Evolutionary conservation across 1,140 invertebrate genomes (phyloP).

Genomic region (Tetranychus cinnabarinus): DNA sequence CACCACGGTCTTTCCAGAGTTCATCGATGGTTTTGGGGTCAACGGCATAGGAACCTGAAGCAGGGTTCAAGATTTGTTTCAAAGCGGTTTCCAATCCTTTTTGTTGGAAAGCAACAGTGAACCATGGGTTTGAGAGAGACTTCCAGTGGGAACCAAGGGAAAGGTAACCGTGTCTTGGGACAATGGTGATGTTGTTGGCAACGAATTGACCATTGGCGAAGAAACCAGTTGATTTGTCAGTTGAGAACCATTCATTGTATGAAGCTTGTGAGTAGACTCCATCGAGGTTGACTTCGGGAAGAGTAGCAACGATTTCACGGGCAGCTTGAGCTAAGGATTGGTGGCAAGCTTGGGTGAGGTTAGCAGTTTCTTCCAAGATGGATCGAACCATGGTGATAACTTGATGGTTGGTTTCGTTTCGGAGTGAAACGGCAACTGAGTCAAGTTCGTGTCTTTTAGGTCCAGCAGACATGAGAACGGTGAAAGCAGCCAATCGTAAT

Average conservation of each 20-base stretch:
- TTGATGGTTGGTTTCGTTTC: constrained; percentile 6
- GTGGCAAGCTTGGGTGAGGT: constrained; percentile 1
- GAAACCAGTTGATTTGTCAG: neutral
- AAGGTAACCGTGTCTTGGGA: constrained; percentile 8
- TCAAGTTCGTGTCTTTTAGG: constrained; percentile 6
- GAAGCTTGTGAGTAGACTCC: neutral
- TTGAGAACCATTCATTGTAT: neutral
- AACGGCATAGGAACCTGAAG: neutral
- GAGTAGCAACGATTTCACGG: neutral
- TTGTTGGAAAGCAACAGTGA: constrained; percentile 6
- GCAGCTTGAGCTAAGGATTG: neutral
- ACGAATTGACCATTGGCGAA: constrained; percentile 2
- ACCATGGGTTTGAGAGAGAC: neutral
- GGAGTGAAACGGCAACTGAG: constrained; percentile 3
- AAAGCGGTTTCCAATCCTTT: constrained; percentile 8
- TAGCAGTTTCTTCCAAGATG: constrained; percentile 1
- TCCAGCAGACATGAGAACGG: constrained; percentile 2
- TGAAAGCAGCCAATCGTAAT: constrained; percentile 10
- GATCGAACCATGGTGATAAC: constrained; percentile 4
- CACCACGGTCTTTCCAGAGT: neutral
- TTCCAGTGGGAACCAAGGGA: neutral
- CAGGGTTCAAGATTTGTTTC: constrained; percentile 1
- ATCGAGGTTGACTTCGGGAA: neutral
- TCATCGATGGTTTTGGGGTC: neutral
- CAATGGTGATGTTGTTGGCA: constrained; percentile 2